phyloP scores from a whole-genome alignment of 2,113 vertebrate species.

The Grallaria varia region DNA sequence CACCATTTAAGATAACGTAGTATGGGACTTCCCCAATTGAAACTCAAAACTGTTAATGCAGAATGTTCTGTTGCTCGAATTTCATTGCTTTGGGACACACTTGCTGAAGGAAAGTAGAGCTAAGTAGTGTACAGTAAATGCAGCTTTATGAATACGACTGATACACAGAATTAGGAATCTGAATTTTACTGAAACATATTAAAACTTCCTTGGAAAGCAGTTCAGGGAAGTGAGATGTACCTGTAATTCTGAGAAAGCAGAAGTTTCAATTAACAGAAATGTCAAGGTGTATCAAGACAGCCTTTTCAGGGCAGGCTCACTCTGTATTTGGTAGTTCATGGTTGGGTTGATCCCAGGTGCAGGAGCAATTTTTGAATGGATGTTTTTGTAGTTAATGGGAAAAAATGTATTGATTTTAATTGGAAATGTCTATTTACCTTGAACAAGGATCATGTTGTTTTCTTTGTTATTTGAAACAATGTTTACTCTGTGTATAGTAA shows the following conservation, averaged over 20 bases:
- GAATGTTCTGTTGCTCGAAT: accelerated
- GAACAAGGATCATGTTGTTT: neutral
- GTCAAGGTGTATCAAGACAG: neutral
- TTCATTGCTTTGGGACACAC: neutral
- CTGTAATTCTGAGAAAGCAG: neutral
- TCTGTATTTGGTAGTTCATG: accelerated
- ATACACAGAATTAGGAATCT: neutral
- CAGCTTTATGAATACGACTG: neutral
- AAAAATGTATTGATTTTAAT: neutral
- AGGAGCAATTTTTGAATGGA: neutral
- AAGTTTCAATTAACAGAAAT: neutral
- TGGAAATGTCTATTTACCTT: neutral
- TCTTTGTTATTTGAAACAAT: neutral
- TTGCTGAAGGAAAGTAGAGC: neutral
- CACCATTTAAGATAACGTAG: neutral
- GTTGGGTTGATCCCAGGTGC: neutral
- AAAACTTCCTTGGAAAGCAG: neutral
- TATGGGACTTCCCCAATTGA: neutral
- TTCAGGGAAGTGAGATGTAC: neutral
- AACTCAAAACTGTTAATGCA: neutral
- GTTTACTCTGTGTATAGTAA: neutral
- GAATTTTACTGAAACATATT: neutral
- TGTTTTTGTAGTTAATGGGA: neutral
- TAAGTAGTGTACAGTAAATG: neutral
- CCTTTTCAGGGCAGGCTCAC: neutral